phyloP scores from a whole-genome alignment of 2,113 vertebrate genomes.

The Anarrhichthys ocellatus region DNA sequence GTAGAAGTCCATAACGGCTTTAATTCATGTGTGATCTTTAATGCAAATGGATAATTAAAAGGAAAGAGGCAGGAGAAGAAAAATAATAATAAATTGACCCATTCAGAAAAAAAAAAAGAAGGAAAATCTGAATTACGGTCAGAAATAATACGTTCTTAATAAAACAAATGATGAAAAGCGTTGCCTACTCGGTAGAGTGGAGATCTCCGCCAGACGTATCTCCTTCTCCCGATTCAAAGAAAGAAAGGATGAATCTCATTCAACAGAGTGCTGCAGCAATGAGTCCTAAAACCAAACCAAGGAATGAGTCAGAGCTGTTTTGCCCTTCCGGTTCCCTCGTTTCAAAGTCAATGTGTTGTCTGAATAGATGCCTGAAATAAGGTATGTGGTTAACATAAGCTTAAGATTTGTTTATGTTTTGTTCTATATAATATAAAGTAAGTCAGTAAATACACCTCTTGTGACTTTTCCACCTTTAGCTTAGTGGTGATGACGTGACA shows the following conservation, averaged over 20 bases:
- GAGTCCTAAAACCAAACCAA: background rate
- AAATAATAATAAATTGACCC: background rate
- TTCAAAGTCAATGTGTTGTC: background rate
- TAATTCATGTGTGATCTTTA: slow-evolving; percentile 20
- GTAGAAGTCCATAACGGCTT: background rate
- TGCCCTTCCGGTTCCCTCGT: background rate
- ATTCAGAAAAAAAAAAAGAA: background rate
- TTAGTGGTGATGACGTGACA: background rate
- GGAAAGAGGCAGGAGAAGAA: background rate
- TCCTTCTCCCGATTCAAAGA: background rate
- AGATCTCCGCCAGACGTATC: background rate
- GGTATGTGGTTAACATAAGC: background rate
- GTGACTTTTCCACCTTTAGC: background rate
- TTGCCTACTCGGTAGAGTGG: background rate
- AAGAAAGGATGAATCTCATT: background rate
- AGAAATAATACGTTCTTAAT: background rate
- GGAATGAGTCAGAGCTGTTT: background rate
- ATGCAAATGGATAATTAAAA: slow-evolving; percentile 23
- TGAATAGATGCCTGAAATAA: background rate
- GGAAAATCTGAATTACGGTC: background rate
- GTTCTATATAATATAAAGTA: background rate
- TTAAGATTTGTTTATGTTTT: background rate
- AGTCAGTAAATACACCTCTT: background rate
- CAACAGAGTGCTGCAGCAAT: background rate
- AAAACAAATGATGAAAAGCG: background rate